Evolutionary conservation across 2,888 invertebrate species (phyloP), one percentile per base, ranked within the genome.

Genomic region (Cephus sareptanus): DNA sequence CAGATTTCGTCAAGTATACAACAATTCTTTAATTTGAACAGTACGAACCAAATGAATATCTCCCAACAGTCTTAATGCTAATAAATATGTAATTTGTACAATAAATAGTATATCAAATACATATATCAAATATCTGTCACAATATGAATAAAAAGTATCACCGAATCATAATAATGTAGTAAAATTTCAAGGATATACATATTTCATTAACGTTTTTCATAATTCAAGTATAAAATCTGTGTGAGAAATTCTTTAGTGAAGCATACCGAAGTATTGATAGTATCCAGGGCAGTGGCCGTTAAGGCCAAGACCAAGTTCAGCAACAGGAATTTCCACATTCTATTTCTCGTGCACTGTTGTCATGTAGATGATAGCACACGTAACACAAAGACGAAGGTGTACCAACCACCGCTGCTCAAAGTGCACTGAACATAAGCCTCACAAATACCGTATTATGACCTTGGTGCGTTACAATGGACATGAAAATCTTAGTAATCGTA

Each of bases 251-350:
- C 23, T 56, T 15, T 56, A 56, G 23, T 56, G 2, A 23, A 23
- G 9, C 56, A 2, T 56, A 56, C 15, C 40, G 69, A 56, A 13
- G 75, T 71, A 13, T 68, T 40, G 15, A 81, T 40, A 13, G 75
- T 76, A 68, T 79, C 69, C 31, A 75, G 56, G 35, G 80, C 79
- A 33, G 75, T 70, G 56, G 76, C 69, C 75, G 78, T 37, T 15
- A 77, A 37, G 34, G 69, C 73, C 34, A 81, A 56, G 31, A 74
- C 35, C 31, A 79, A 56, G 56, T 56, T 56, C 56, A 23, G 75
- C 33, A 81, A 31, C 56, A 35, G 73, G 73, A 73, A 71, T 73
- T 75, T 81, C 81, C 80, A 80, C 83, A 83, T 83, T 77, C 69
- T 79, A 31, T 15, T 69, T 23, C 74, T 31, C 70, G 76, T 74